Conservation (phyloP, 2,888 invertebrate species). For the Rotaria magnacalcarata region DNA sequence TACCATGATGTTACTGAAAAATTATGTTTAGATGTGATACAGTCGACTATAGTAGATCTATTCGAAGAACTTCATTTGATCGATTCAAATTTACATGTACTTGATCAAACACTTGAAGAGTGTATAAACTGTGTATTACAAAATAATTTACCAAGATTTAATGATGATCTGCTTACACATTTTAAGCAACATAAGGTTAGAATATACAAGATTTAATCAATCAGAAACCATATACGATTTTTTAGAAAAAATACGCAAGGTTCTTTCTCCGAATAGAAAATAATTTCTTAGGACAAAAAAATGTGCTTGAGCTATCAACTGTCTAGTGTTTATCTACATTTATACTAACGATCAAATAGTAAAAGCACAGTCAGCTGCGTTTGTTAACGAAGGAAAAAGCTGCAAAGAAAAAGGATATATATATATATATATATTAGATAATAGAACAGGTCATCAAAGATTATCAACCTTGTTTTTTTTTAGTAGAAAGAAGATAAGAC, state of each 20-base stretch:
- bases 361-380: background rate
- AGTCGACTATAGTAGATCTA: background rate
- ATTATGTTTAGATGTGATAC: too few relatives aligned
- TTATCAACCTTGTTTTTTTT: background rate
- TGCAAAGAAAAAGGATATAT: background rate
- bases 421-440: background rate
- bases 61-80: background rate
- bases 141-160: background rate
- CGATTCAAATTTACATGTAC: background rate
- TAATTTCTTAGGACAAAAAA: background rate
- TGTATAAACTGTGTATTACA: background rate
- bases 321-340: background rate
- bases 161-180: background rate
- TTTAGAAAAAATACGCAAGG: too few relatives aligned
- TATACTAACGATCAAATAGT: background rate
- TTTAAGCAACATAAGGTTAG: constrained; percentile 9
- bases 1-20: too few relatives aligned
- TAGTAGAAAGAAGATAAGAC: background rate
- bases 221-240: too few relatives aligned
- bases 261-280: too few relatives aligned
- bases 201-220: too few relatives aligned
- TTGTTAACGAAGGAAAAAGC: background rate
- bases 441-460: background rate
- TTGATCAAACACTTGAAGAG: background rate
- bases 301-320: background rate